Base-by-base conservation (phyloP, 2,888 invertebrate species). In the Tetheella fluctuosa region DNA sequence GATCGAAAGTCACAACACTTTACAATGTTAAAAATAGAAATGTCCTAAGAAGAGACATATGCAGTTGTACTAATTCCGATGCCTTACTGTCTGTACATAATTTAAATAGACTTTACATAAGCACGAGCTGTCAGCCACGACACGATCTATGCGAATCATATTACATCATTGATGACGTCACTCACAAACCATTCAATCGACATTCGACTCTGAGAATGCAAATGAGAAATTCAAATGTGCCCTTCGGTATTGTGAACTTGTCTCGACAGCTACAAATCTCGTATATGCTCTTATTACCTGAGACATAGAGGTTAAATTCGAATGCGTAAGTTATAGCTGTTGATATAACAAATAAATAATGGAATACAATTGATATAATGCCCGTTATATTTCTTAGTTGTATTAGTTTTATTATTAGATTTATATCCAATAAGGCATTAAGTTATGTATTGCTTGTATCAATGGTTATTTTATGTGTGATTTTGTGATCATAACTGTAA, bases 131-230 rank as follows among this genome's bases (percentile, higher is more conserved):
- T 71, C 73, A 69, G 68, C 67, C 64, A 58, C 66, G 74, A 78
- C 76, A 73, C 66, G 64, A 76, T 70, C 73, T 68, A 66, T 67
- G 73, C 73, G 74, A 80, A 78, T 79, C 78, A 77, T 80, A 89
- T 91, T 90, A 83, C 89, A 86, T 91, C 90, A 91, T 74, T 82
- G 83, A 54, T 90, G 89, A 91, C 91, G 91, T 89, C 88, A 91
- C 65, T 64, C 69, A 67, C 65, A 63, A 82, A 81, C 80, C 76
- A 85, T 84, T 79, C 79, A 76, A 82, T 84, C 79, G 79, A 80
- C 82, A 83, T 81, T 79, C 77, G 78, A 81, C 77, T 79, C 76
- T 78, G 39, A 71, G 78, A 81, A 84, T 83, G 80, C 78, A 79
- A 83, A 84, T 81, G 77, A 67, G 60, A 83, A 85, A 87, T 86